Conservation (phyloP, 2,888 invertebrate species). For the Dioctria linearis region DNA sequence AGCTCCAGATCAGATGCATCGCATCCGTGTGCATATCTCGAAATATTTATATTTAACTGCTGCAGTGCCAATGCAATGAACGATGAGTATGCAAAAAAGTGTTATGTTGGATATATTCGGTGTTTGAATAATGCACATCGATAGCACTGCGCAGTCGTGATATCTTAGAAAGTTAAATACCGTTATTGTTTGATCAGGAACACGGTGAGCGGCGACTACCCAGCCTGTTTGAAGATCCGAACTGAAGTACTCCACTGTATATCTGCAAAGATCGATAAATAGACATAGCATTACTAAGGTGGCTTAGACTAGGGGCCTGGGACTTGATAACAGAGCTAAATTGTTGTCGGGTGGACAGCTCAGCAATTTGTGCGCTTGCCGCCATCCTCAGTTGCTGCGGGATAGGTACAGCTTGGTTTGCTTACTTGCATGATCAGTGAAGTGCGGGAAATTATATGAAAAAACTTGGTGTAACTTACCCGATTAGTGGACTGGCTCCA, state of each 20-base stretch:
- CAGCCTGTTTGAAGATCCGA: slow-evolving; percentile 85
- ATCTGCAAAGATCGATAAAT: slow-evolving; percentile 72
- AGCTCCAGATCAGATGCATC: slow-evolving; percentile 49
- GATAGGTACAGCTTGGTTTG: background rate
- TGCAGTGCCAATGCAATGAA: slow-evolving; percentile 4
- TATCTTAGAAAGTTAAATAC: slow-evolving; percentile 69
- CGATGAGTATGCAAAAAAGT: slow-evolving; percentile 43
- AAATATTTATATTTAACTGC: slow-evolving; percentile 8
- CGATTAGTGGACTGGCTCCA: slow-evolving; percentile 70
- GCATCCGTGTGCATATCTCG: slow-evolving; percentile 42
- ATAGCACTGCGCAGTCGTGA: slow-evolving; percentile 39
- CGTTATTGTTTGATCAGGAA: slow-evolving; percentile 79
- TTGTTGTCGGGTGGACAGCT: background rate
- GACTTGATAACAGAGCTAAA: slow-evolving; percentile 6
- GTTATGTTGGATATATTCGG: slow-evolving; percentile 29
- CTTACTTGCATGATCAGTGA: background rate
- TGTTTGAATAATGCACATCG: slow-evolving; percentile 45
- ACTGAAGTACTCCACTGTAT: slow-evolving; percentile 84
- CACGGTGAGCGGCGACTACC: slow-evolving; percentile 80
- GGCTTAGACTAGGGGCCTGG: background rate
- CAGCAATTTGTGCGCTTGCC: slow-evolving; percentile 20
- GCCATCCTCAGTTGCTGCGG: slow-evolving; percentile 1
- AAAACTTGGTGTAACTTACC: slow-evolving; percentile 64
- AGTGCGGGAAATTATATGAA: slow-evolving; percentile 35
- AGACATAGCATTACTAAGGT: slow-evolving; percentile 17